A percentile compares a stretch with the other conserved stretches of the same genome.
phyloP scores from a whole-genome alignment of 1,140 invertebrate species.

The Ganaspis sp. region DNA sequence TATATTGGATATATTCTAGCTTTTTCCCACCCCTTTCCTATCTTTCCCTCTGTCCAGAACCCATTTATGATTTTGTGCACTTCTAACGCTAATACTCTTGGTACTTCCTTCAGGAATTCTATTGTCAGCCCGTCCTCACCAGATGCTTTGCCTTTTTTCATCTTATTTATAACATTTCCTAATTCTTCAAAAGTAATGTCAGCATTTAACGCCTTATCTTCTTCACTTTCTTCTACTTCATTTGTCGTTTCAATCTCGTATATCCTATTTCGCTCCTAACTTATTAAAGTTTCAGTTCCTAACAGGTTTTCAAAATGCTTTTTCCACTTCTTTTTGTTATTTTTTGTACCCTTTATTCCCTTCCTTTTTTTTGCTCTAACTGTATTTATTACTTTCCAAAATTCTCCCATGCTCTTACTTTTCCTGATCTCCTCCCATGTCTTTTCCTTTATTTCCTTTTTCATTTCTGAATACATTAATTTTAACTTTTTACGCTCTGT shows the following conservation, averaged over 20 bases:
- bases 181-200: not conserved
- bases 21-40: not conserved
- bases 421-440: too few relatives aligned
- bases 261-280: too few relatives aligned
- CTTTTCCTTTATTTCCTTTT: too few relatives aligned
- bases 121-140: constrained; percentile 1
- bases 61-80: constrained; percentile 11
- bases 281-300: too few relatives aligned
- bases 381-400: not conserved
- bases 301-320: too few relatives aligned
- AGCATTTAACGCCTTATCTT: not conserved
- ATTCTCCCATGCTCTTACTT: too few relatives aligned
- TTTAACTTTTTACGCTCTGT: too few relatives aligned
- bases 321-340: too few relatives aligned
- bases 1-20: constrained; percentile 19
- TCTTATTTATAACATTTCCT: not conserved
- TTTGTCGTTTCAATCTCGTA: too few relatives aligned
- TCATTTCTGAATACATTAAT: too few relatives aligned
- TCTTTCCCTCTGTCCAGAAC: constrained; percentile 9
- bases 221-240: not conserved
- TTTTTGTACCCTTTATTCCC: too few relatives aligned
- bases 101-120: not conserved
- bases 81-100: not conserved
- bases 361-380: constrained; percentile 38
- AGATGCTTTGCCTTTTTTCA: constrained; percentile 35